Evolutionary conservation across 2,888 invertebrate species (phyloP), one percentile per base, ranked within the genome.

Genomic region (Torymus auratus): DNA sequence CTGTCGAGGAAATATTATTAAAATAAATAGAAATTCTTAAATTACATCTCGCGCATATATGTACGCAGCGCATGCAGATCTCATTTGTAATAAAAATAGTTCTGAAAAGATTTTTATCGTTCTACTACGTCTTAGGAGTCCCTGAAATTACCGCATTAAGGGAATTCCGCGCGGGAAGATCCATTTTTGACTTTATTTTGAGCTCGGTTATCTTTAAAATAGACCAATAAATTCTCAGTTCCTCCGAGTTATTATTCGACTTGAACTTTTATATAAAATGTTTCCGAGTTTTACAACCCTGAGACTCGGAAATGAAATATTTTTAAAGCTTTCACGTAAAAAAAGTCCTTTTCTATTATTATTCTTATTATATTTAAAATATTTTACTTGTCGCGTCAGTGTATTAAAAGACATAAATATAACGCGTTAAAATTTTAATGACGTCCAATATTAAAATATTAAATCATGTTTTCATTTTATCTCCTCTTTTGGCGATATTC

Each of bases 101-200:
- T 41, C 41, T 53, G 50, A 58, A 70, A 14, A 58, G 41, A 56
- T 56, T 56, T 28, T 28, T 64, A 64, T 64, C 61, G 20, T 41
- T 41, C 61, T 50, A 17, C 7, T 28, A 53, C 13, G 58, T 65
- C 17, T 20, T 41, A 41, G 17, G 17, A 28, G 65, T 74, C 55
- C 17, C 41, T 55, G 20, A 65, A 74, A 68, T 67, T 52, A 68
- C 20, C 15, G 75, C n/a, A 74, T 74, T 58, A 75, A 28, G 28
- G 58, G 41, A 20, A 11, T 41, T 28, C 14, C 41, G 12, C 14
- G 11, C 11, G 3, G 3, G 67, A 41, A 67, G 60, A 75, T 60
- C 20, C 20, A 68, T 70, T 77, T 73, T 70, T 77, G 62, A 68
- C 76, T 62, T 77, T 62, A 77, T 70, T 62, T 70, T 60, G 12